phyloP scores from a whole-genome alignment of 2,888 invertebrate genomes.

The Chymomyza amoena region DNA sequence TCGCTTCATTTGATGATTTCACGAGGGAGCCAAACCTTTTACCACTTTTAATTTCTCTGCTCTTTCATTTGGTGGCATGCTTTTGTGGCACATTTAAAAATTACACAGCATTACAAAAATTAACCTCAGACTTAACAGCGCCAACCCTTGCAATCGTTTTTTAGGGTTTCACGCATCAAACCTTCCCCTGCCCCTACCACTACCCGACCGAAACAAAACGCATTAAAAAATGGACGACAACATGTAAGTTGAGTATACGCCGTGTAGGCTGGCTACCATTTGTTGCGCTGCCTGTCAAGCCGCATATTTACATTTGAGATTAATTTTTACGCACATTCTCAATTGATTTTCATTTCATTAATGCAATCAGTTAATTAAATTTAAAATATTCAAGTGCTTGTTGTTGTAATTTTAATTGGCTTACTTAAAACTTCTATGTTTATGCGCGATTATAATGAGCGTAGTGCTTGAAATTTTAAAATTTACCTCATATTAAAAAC shows the following conservation, averaged over 20 bases:
- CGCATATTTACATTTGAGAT: not conserved
- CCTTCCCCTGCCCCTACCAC: too few relatives aligned
- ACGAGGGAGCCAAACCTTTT: not conserved
- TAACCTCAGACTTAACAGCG: constrained; percentile 73
- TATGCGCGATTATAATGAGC: not conserved
- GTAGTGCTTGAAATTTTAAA: not conserved
- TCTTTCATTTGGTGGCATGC: constrained; percentile 10
- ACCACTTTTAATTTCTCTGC: constrained; percentile 1
- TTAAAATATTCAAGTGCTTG: not conserved
- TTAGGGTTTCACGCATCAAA: constrained; percentile 19
- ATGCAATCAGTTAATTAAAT: not conserved
- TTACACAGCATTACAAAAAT: constrained; percentile 69
- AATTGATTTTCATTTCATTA: not conserved
- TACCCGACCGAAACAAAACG: not conserved
- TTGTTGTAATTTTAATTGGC: not conserved
- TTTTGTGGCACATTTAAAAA: constrained; percentile 63
- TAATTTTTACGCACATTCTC: not conserved
- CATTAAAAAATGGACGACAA: constrained; percentile 16
- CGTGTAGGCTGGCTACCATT: constrained; percentile 18
- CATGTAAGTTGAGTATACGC: constrained; percentile 42
- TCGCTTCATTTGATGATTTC: constrained; percentile 38
- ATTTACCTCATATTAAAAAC: not conserved
- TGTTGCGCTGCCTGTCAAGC: not conserved
- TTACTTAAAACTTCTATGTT: not conserved
- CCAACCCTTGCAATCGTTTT: constrained; percentile 32